Conservation (phyloP, 2,113 vertebrate species). For the Psilopogon haemacephalus region DNA sequence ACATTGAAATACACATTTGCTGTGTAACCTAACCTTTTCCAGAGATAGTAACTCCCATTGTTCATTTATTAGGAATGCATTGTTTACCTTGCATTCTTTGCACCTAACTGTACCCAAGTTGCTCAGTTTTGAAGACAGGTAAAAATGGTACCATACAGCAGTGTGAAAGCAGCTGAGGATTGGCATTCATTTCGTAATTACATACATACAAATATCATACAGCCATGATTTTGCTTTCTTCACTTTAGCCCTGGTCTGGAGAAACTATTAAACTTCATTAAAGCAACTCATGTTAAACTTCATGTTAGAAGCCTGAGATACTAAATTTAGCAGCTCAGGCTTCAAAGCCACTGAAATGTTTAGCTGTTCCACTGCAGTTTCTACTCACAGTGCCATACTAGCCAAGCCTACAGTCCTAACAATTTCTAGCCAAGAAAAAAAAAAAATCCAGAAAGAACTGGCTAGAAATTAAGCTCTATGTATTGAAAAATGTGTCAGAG, state of each 20-base stretch:
- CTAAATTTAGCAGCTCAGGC: neutral
- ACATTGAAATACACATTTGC: neutral
- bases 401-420: neutral
- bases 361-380: neutral
- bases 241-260: neutral
- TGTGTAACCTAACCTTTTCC: neutral
- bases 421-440: neutral
- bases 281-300: neutral
- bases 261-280: neutral
- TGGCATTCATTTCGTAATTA: neutral
- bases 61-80: neutral
- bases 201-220: neutral
- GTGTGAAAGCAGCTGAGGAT: neutral
- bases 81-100: neutral
- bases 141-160: neutral
- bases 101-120: neutral
- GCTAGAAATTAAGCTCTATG: neutral
- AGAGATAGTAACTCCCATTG: neutral
- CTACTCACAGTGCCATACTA: neutral
- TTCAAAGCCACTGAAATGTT: neutral
- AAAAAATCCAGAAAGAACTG: neutral
- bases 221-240: neutral
- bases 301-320: neutral
- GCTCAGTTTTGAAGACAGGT: neutral
- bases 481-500: neutral